Evolutionary conservation across 2,797 vertebrate species (phyloP), one percentile per base, ranked within the genome.

Genomic region (Cyprinodon diabolis): DNA sequence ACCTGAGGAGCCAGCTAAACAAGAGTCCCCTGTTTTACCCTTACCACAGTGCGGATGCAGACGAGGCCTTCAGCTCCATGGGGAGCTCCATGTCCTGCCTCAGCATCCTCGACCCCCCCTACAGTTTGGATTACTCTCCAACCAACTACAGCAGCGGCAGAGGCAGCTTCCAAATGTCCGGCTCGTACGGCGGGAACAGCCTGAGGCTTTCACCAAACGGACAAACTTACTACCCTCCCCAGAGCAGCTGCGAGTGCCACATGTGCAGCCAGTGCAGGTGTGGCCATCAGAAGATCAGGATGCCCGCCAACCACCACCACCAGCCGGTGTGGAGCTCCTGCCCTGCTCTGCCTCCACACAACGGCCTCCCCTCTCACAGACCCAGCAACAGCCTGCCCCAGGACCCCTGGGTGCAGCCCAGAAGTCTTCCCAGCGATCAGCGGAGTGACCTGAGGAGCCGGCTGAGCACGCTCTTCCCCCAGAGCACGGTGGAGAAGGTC

Each of bases 401-500:
- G 11, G 79, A 86, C 57, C 79, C 62, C 1, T 86, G 87, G 91
- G 63, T 6, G 43, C 89, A 77, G n/a, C n/a, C 51, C n/a, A 56
- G 66, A 13, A 75, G 74, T 9, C 60, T 78, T 0, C 55, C 35
- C 49, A 51, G 83, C 6, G 87, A 89, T 55, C 87, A n/a, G 68
- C 91, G 83, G 70, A 82, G 57, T 1, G 76, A 62, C 9, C 9
- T 74, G 2, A 87, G 78, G 49, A 87, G 80, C 30, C 87, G 88
- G 57, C 93, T 96, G 17, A 91, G 92, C 80, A 86, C 90, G 0
- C 58, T 94, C 14, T 96, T 95, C 74, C 94, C 94, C 1, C 88
- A 87, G 0, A 54, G 30, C 0, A 81, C 69, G 0, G 92, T 95
- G 75, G 92, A 95, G 71, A 76, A 76, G 0, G 57, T 90, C 54